Percentiles rank a stretch among this genome's conserved stretches.
phyloP scores from a whole-genome alignment of 64 coral and sea anemone species.

The Pocillopora damicornis region DNA sequence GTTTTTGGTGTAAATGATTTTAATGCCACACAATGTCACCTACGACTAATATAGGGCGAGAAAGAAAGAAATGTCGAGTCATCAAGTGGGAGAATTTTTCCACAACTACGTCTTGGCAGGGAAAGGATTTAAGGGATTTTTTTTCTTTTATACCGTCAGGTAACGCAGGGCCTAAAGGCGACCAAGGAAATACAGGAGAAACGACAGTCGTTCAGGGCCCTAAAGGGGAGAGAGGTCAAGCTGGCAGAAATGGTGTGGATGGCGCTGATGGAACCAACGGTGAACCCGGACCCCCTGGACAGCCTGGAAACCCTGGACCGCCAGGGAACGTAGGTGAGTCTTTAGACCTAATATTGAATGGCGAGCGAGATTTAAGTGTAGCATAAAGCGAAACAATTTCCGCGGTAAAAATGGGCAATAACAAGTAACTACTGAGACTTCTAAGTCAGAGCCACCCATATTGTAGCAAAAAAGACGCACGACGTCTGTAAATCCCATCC shows the following conservation, averaged over 20 bases:
- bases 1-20: too few species aligned
- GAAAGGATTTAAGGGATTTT: neutral
- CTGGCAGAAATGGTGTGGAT: slow-evolving; percentile 40
- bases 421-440: too few species aligned
- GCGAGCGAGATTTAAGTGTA: neutral
- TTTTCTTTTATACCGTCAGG: slow-evolving; percentile 21
- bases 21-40: too few species aligned
- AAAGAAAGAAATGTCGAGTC: too few species aligned
- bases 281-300: slow-evolving; percentile 43
- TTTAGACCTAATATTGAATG: neutral
- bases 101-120: too few species aligned
- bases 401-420: too few species aligned
- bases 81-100: too few species aligned
- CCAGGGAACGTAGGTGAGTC: slow-evolving; percentile 14
- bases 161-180: slow-evolving; percentile 11
- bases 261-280: slow-evolving; percentile 38
- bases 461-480: too few species aligned
- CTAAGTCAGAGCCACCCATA: too few species aligned
- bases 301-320: neutral
- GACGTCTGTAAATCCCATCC: too few species aligned
- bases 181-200: slow-evolving; percentile 30
- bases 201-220: slow-evolving; percentile 24
- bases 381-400: neutral
- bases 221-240: slow-evolving; percentile 31
- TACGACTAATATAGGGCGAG: too few species aligned